Percentiles rank a stretch among this genome's conserved stretches.
Conservation (phyloP, 2,797 vertebrate species). For the Rhinichthys osculus region DNA sequence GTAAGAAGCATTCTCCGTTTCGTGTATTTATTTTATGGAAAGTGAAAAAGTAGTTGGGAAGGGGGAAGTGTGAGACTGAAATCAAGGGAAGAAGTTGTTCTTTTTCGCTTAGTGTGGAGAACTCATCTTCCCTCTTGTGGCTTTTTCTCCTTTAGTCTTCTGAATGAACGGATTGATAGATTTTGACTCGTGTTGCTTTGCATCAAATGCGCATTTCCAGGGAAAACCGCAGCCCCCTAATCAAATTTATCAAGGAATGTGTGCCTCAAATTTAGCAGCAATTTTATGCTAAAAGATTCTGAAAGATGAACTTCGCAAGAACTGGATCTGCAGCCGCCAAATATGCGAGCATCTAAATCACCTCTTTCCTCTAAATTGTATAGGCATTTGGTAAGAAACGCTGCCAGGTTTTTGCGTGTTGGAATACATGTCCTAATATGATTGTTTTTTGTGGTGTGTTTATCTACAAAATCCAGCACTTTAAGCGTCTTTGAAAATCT, state of each 20-base stretch:
- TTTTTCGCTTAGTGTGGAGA: constrained; percentile 14
- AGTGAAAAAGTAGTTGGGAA: constrained; percentile 25
- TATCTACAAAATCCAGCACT: constrained; percentile 12
- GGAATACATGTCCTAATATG: constrained; percentile 21
- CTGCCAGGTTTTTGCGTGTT: constrained; percentile 28
- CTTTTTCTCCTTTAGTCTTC: constrained; percentile 30
- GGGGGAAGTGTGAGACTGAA: constrained; percentile 4
- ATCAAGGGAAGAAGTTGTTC: constrained; percentile 20
- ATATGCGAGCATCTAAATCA: constrained; percentile 43
- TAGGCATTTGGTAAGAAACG: constrained; percentile 13
- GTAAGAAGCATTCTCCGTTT: constrained; percentile 55
- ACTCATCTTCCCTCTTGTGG: constrained; percentile 37
- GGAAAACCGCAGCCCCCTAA: constrained; percentile 52
- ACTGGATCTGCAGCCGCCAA: constrained; percentile 24
- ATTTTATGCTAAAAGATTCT: constrained; percentile 33
- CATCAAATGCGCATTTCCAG: constrained; percentile 51
- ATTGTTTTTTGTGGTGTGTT: constrained; percentile 9
- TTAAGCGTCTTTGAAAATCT: not conserved
- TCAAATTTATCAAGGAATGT: constrained; percentile 54
- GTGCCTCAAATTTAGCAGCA: constrained; percentile 38
- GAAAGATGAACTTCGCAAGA: constrained; percentile 52
- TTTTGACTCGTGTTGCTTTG: constrained; percentile 32
- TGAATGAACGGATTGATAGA: constrained; percentile 15
- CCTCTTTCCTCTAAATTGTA: constrained; percentile 45
- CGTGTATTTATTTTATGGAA: constrained; percentile 29